phyloP scores from a whole-genome alignment of 2,888 invertebrate genomes.

The Eupithecia abbreviata region DNA sequence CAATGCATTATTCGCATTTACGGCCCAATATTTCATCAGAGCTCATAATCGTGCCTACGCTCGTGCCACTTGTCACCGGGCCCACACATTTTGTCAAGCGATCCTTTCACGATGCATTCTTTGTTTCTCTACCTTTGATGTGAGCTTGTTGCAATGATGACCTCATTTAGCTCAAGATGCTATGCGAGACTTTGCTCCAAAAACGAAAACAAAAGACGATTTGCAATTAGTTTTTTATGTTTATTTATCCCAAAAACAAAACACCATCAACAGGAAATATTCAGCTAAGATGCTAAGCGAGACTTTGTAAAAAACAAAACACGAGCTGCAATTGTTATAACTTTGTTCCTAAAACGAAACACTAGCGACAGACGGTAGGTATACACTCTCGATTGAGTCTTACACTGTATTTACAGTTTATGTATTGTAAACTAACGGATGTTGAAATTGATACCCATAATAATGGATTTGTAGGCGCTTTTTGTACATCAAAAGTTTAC shows the following conservation, averaged over 20 bases:
- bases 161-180: constrained; percentile 30
- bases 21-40: constrained; percentile 41
- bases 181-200: constrained; percentile 8
- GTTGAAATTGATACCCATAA: background rate
- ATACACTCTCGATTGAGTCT: background rate
- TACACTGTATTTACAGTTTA: background rate
- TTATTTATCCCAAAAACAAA: background rate
- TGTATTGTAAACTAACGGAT: background rate
- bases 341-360: background rate
- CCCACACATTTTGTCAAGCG: constrained; percentile 57
- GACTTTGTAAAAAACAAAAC: background rate
- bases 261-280: background rate
- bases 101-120: constrained; percentile 50
- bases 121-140: constrained; percentile 44
- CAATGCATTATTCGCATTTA: constrained; percentile 33
- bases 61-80: constrained; percentile 53
- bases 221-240: background rate
- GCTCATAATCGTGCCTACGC: constrained; percentile 62
- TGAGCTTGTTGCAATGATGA: constrained; percentile 39
- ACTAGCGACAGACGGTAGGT: background rate
- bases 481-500: background rate
- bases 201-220: background rate
- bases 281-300: background rate
- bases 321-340: background rate
- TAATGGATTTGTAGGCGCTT: background rate